Evolutionary conservation across 2,113 vertebrate genomes (phyloP), one percentile per base, ranked within the genome.

Genomic region (Cryptomyrus ogoouensis): DNA sequence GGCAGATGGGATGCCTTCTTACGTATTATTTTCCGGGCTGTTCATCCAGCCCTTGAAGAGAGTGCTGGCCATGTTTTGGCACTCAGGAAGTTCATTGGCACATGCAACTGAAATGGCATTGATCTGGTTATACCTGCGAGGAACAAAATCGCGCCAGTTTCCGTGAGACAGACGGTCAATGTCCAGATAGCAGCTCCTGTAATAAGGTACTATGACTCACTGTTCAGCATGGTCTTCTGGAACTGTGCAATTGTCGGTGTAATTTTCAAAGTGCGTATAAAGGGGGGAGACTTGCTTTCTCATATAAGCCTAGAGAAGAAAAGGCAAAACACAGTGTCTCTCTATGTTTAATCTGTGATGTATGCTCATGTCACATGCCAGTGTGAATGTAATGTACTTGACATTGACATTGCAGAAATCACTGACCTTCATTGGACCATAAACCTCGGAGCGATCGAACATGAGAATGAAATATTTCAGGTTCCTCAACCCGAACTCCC

Each of bases 371-470:
- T 35, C 19, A 87, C 17, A 53, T 44, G 10, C 53, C 13, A 15
- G 19, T 62, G 35, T 87, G 7, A 27, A 62, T n/a, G n/a, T 44
- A 5, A 17, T 15, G 85, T 24, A 21, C 50, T 87, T 58, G 83
- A 27, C n/a, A 52, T 44, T 58, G 8, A 21, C 5, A 12, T 15
- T 44, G 42, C 17, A 42, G 46, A 84, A 86, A 31, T 74, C 35
- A 92, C 93, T 77, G 93, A 96, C 98, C 97, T 95, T 93, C 96
- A 99, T 98, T 87, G 93, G 93, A 49, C 97, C 97, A 0, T 97
- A 97, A 58, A 99, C 97, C 77, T 98, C 96, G 0, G 96, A 96
- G 91, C 98, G 97, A 91, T 99, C 98, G 1, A 99, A 97, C 98
- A 99, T 99, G 90, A 94, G 94, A 92, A 92, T 77, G 88, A 97